Conservation (phyloP, 2,113 vertebrate genomes). For the Phrynosoma blainvillii region DNA sequence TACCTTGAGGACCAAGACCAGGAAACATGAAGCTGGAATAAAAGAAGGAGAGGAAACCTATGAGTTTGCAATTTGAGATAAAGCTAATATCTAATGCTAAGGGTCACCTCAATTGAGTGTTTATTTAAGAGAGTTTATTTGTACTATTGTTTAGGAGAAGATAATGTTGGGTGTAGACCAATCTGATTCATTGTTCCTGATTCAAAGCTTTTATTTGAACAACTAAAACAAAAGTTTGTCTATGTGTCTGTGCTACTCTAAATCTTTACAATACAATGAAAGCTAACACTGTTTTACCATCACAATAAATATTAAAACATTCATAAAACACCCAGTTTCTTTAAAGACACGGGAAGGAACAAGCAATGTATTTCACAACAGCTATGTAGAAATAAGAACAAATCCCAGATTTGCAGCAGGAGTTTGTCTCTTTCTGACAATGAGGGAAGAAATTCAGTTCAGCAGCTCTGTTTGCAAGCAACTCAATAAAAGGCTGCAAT, state of each 20-base stretch:
- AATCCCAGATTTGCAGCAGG: background rate
- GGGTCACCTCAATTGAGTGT: rapidly evolving
- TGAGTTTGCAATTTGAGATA: background rate
- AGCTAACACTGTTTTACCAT: too few species aligned
- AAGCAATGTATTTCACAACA: conserved; percentile 12
- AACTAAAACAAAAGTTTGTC: too few species aligned
- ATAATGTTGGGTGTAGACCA: too few species aligned
- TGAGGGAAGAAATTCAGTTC: conserved; percentile 16
- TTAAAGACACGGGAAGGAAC: background rate
- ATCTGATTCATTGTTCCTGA: too few species aligned
- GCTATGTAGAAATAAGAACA: background rate
- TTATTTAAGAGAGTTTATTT: too few species aligned
- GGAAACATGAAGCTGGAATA: conserved; percentile 92
- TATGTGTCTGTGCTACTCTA: too few species aligned
- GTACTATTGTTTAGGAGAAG: too few species aligned
- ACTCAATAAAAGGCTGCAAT: conserved; percentile 35
- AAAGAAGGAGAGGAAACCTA: conserved; percentile 23
- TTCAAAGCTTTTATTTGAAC: too few species aligned
- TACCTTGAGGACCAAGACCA: conserved; percentile 93
- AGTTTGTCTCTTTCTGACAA: background rate
- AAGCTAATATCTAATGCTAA: rapidly evolving
- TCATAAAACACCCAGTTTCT: too few species aligned
- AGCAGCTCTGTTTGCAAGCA: conserved; percentile 32
- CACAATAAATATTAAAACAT: too few species aligned
- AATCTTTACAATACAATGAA: too few species aligned